These are phyloP conservation scores for Oikopleura albicans DNA, from an alignment of 23 tunicate genomes.

Conservation along the genomic window DNA sequence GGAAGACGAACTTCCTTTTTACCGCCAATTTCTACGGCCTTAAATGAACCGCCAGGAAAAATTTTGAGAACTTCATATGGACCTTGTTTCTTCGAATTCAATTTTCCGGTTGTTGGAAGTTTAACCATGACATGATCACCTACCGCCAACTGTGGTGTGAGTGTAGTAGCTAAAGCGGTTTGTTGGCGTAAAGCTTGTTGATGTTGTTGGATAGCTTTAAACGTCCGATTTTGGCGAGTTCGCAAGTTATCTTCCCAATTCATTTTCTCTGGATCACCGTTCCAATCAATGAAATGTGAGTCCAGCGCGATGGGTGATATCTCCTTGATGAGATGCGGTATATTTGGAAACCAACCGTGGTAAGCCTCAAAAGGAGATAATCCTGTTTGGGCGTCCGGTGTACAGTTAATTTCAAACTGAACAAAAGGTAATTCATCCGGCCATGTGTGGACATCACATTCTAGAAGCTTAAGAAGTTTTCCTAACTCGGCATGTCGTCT, in stretches of 20 bases:
- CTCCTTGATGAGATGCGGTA: neutral
- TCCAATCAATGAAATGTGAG: neutral
- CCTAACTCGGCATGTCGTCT: neutral
- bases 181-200: too few relatives aligned
- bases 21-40: neutral
- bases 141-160: neutral
- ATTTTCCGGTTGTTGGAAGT: neutral
- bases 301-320: neutral
- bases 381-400: neutral
- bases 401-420: neutral
- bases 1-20: neutral
- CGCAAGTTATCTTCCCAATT: neutral
- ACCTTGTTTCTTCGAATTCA: neutral
- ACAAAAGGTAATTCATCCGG: neutral
- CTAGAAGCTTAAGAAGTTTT: neutral
- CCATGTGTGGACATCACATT: neutral
- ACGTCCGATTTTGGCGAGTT: neutral
- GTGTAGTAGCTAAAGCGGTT: too few relatives aligned
- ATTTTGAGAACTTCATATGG: neutral
- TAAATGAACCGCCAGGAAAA: neutral
- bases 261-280: neutral
- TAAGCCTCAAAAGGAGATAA: neutral
- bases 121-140: neutral
- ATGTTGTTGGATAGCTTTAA: neutral
- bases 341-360: neutral